phyloP scores from a whole-genome alignment of 2,797 vertebrate genomes.

The Amazonetta brasiliensis region DNA sequence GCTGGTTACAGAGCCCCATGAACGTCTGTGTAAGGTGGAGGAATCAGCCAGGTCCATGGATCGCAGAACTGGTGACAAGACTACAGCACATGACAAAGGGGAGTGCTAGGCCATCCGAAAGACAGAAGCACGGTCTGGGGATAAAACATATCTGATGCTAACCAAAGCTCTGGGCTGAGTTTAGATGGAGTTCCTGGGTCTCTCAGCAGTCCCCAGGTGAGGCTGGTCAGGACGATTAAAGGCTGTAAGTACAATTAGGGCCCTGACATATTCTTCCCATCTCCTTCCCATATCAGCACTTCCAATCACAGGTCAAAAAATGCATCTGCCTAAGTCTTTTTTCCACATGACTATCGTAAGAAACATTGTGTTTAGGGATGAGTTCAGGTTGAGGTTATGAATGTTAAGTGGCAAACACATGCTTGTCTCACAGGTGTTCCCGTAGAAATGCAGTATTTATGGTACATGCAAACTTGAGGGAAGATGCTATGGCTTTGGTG shows the following conservation, averaged over 20 bases:
- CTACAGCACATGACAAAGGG: neutral
- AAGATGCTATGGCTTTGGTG: neutral
- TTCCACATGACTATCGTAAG: neutral
- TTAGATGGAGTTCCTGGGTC: neutral
- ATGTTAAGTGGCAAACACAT: neutral
- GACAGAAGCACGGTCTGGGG: neutral
- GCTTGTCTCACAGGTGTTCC: neutral
- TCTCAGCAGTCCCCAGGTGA: neutral
- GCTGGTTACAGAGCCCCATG: neutral
- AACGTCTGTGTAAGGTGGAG: neutral
- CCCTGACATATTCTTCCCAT: neutral
- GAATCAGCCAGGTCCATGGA: neutral
- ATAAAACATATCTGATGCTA: neutral
- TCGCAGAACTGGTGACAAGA: neutral
- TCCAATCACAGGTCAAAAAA: neutral
- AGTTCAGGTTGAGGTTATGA: neutral
- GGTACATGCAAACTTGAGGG: accelerated
- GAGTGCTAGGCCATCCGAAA: neutral
- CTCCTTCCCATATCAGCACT: neutral
- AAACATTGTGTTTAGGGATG: neutral
- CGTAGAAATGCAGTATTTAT: neutral
- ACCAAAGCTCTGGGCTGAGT: neutral
- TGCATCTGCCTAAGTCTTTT: neutral
- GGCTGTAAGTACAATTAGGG: neutral
- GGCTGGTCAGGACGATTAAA: neutral